Evolutionary conservation across 1,140 invertebrate genomes (phyloP), one percentile per base, ranked within the genome.

Genomic region (Drosophila sp.): DNA sequence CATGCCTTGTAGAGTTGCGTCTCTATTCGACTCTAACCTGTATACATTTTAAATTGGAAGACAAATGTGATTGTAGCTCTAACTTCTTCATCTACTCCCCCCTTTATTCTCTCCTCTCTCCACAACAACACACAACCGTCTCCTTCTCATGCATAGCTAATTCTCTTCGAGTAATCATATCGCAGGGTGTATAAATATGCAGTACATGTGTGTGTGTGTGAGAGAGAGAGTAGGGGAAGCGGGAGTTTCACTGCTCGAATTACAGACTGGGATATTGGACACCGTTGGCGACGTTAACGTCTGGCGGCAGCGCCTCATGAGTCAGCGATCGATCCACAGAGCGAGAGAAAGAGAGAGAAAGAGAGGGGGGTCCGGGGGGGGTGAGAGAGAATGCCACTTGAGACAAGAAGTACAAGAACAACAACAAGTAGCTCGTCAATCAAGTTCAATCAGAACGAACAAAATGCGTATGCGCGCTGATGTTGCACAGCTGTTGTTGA

Each of bases 181-280:
- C 50, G 46, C 41, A 53, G 57, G 64, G 54, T 53, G 54, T 50
- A 66, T 27, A 34, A 25, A 56, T 45, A 56, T 18, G 11, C 45
- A 13, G 29, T 11, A 46, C 14, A 32, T 34, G 64, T 61, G 32
- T 50, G 56, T 48, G 34, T 51, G 13, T 40, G 9, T 8, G 62
- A 54, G 27, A 53, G 34, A n/a, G 11, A 18, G 32, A 5, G 36
- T 7, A 13, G 2, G 13, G 57, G 18, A 25, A 8, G 43, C 7
- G 45, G 57, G 18, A 6, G 9, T n/a, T 38, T 0, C 27, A 27
- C 38, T 63, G 32, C 61, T 80, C 74, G 21, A 54, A 82, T 80
- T 80, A 63, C 74, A 32, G 53, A 27, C 40, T 38, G 43, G 32
- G 78, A 69, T 58, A 80, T 78, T 73, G 78, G 78, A 78, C 72